Percentiles rank a stretch among this genome's conserved stretches.
Evolutionary conservation across 2,888 invertebrate species (phyloP).

Genomic region (Aporophyla lueneburgensis): DNA sequence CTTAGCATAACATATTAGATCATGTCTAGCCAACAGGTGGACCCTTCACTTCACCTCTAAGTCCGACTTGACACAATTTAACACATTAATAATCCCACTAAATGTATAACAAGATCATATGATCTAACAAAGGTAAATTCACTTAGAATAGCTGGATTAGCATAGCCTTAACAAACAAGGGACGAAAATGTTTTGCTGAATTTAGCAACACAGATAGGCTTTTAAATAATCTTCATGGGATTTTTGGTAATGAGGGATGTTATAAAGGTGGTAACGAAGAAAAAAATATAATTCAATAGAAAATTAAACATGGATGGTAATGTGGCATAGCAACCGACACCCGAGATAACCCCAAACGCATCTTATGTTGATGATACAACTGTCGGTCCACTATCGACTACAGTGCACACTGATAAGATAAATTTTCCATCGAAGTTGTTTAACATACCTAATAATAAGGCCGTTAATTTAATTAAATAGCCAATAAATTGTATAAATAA

Average conservation of each 20-base stretch:
- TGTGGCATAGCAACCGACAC: slow-evolving; percentile 73
- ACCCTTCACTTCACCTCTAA: slow-evolving; percentile 58
- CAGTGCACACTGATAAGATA: slow-evolving; percentile 81
- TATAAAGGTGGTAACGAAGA: slow-evolving; percentile 30
- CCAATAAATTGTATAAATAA: slow-evolving; percentile 43
- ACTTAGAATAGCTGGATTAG: slow-evolving; percentile 30
- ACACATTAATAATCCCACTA: slow-evolving; percentile 32
- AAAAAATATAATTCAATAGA: slow-evolving; percentile 53
- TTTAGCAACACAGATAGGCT: slow-evolving; percentile 17
- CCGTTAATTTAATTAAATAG: slow-evolving; percentile 33
- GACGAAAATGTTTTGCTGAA: slow-evolving; percentile 26
- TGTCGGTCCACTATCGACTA: slow-evolving; percentile 69
- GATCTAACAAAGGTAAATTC: slow-evolving; percentile 36
- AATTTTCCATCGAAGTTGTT: slow-evolving; percentile 76
- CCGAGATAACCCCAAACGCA: slow-evolving; percentile 77
- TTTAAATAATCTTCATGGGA: slow-evolving; percentile 1
- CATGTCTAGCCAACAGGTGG: slow-evolving; percentile 49
- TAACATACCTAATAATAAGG: slow-evolving; percentile 47
- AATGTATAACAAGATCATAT: slow-evolving; percentile 36
- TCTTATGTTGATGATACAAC: slow-evolving; percentile 70
- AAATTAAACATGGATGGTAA: slow-evolving; percentile 51
- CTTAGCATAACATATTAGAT: slow-evolving; percentile 51
- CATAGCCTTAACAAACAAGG: slow-evolving; percentile 40
- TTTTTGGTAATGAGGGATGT: slow-evolving; percentile 4
- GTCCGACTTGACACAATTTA: slow-evolving; percentile 49